Conservation (phyloP, 2,113 vertebrate species). For the Stigmatopora nigra region DNA sequence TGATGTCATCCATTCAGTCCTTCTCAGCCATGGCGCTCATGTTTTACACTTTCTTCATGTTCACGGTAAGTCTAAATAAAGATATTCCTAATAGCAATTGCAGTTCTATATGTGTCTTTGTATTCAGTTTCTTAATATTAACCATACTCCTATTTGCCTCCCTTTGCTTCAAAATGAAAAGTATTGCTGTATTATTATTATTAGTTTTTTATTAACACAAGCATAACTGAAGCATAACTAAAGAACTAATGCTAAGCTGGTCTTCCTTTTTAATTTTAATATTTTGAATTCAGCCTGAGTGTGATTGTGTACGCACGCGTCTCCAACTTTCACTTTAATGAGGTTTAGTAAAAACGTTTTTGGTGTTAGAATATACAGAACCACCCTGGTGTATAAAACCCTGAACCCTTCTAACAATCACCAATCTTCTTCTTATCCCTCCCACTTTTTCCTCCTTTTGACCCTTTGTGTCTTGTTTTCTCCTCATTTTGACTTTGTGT, state of each 20-base stretch:
- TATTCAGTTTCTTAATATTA: not conserved
- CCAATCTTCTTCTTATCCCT: conserved; percentile 41
- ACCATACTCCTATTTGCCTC: conserved; percentile 31
- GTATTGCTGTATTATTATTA: conserved; percentile 20
- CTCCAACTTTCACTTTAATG: conserved; percentile 26
- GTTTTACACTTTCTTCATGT: conserved; percentile 94
- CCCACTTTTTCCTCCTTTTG: conserved; percentile 12
- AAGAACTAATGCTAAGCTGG: not conserved
- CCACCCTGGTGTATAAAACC: conserved; percentile 34
- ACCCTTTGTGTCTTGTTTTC: conserved; percentile 8
- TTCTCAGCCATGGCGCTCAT: conserved; percentile 97
- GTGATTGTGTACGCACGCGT: conserved; percentile 14
- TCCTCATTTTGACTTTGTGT: conserved; percentile 12
- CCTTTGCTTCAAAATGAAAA: conserved; percentile 38
- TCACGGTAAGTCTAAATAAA: conserved; percentile 78
- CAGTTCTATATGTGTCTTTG: not conserved
- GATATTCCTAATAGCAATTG: conserved; percentile 5
- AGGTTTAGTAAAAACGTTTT: conserved; percentile 27
- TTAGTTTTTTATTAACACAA: conserved; percentile 18
- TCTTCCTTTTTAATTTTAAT: not conserved
- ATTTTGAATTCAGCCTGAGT: conserved; percentile 6
- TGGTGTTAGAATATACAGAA: conserved; percentile 42
- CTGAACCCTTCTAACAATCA: conserved; percentile 69
- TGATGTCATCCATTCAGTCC: conserved; percentile 97
- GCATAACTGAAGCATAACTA: conserved; percentile 6